Evolutionary conservation across 1,140 invertebrate species (phyloP).

Genomic region (Trichonephila clavipes): DNA sequence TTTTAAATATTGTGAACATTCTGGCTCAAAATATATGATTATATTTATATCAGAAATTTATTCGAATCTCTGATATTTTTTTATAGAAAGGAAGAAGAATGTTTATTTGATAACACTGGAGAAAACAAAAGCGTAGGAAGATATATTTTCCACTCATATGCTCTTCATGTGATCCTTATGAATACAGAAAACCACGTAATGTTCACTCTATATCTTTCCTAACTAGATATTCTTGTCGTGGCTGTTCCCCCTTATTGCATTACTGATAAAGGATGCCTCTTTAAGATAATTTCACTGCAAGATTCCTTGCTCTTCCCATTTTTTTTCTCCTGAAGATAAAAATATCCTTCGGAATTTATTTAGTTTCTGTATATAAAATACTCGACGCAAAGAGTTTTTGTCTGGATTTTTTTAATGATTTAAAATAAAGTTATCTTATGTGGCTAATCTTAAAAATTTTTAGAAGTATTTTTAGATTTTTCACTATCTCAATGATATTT

Average conservation of each 20-base stretch:
- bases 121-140: not conserved
- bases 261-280: not conserved
- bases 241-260: slow-evolving; percentile 9
- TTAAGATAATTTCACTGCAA: not conserved
- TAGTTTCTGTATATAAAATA: too few species aligned
- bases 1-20: too few species aligned
- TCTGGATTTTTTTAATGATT: too few species aligned
- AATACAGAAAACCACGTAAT: not conserved
- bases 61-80: not conserved
- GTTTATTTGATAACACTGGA: not conserved
- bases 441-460: too few species aligned
- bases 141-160: not conserved
- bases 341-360: too few species aligned
- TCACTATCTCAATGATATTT: too few species aligned
- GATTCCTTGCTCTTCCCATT: not conserved
- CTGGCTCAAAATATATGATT: too few species aligned
- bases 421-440: too few species aligned
- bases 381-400: too few species aligned
- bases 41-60: too few species aligned
- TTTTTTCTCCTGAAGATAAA: too few species aligned
- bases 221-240: slow-evolving; percentile 25
- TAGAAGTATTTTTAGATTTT: too few species aligned
- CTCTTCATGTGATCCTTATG: not conserved
- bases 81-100: not conserved
- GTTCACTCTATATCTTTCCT: slow-evolving; percentile 21